Conservation (phyloP, 2,888 invertebrate species). For the Cynaeus angustus region DNA sequence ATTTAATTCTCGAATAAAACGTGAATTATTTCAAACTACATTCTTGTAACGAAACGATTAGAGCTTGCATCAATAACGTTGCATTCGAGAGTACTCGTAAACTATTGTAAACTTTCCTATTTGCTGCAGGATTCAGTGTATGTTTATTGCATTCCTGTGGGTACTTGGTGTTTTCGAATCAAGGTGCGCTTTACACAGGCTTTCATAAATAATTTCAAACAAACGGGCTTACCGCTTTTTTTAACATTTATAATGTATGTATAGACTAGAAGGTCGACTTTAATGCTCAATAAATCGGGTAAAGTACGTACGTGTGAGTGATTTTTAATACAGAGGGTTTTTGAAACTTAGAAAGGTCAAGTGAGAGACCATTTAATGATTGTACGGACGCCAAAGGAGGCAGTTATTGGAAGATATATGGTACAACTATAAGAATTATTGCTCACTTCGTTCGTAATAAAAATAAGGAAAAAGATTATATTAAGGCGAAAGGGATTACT, state of each 20-base stretch:
- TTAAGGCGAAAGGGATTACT: background rate
- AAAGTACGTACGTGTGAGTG: slow-evolving; percentile 23
- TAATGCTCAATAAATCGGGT: slow-evolving; percentile 21
- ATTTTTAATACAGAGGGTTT: slow-evolving; percentile 33
- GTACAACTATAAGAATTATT: slow-evolving; percentile 18
- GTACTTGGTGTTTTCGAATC: too few species aligned
- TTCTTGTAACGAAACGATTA: background rate
- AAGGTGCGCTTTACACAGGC: too few species aligned
- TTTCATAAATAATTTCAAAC: background rate
- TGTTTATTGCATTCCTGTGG: background rate
- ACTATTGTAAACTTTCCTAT: background rate
- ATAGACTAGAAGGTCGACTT: slow-evolving; percentile 9
- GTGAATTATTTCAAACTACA: background rate
- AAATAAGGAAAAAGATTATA: slow-evolving; percentile 6
- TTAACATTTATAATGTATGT: slow-evolving; percentile 11
- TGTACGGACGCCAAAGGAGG: slow-evolving; percentile 30
- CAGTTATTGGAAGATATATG: slow-evolving; percentile 26
- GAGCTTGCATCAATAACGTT: background rate
- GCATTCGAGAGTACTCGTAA: background rate
- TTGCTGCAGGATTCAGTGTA: background rate
- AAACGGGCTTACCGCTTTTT: background rate
- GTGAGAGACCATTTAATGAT: slow-evolving; percentile 19
- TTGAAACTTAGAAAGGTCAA: slow-evolving; percentile 18
- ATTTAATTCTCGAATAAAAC: background rate
- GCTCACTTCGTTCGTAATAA: slow-evolving; percentile 27